Base-by-base conservation (phyloP, 2,113 vertebrate species). In the Rhipidura dahli region DNA sequence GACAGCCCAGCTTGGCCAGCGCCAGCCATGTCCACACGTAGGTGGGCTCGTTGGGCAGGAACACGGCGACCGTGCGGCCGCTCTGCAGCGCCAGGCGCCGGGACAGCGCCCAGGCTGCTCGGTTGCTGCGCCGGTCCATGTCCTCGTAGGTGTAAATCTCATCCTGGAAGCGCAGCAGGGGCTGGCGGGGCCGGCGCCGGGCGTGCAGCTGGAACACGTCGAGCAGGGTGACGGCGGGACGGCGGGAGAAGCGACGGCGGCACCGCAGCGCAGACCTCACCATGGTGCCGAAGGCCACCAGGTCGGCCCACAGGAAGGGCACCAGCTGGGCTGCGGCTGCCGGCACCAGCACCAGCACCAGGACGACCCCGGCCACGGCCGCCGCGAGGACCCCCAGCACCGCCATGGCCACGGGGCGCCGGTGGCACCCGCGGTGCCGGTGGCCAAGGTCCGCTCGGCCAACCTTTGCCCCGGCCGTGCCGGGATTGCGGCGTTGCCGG, bases 51-150 rank as follows among this genome's bases (percentile, higher is more conserved):
- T 83, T 83, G 80, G 66, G 80, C 66, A 83, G 56, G 31, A 71
- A 17, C 26, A 60, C 80, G 21, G 80, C 80, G 2, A 71, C 80
- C 1, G 45, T 16, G 7, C 3, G 2, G 20, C 80, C 47, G 2
- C 7, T 1, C 2, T 4, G 5, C 37, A 31, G 66, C 3, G 12
- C 26, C 56, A 35, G 45, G 8, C 6, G 37, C 10, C 21, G 13
- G 2, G 0, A 3, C 30, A 83, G 31, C 0, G 31, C 80, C 66
- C 80, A 44, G 8, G 80, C 80, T 1, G 47, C 56, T 2, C 54
- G 66, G 37, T 83, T 61, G 66, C 80, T 71, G 15, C 1, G 16
- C 4, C 13, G 20, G 1, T 83, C 80, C 6, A 24, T 0, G 31
- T 83, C 80, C 56, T 35, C 37, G 16, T 44, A 83, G 56, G 80